Evolutionary conservation across 2,797 vertebrate species (phyloP).

Genomic region (Chaenodraco wilsoni): DNA sequence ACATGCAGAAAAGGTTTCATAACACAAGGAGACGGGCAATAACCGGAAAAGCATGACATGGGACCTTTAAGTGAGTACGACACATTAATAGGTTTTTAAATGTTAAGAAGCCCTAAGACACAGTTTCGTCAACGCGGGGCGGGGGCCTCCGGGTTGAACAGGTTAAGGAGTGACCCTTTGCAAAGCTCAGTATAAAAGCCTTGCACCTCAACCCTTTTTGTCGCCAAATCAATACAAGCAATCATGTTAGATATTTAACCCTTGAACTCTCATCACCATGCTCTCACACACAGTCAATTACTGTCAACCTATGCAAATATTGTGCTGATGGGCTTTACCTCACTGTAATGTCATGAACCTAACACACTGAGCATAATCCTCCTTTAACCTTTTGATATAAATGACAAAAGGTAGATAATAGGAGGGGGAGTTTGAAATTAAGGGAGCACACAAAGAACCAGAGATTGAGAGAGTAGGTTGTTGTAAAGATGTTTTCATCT

Average conservation of each 20-base stretch:
- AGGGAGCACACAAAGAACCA: neutral
- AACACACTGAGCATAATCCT: conserved; percentile 40
- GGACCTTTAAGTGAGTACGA: no score
- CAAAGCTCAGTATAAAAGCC: conserved; percentile 2
- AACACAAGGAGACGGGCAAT: no score
- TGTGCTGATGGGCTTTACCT: conserved; percentile 28
- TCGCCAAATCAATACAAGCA: conserved; percentile 35
- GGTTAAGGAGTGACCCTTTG: neutral
- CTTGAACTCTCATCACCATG: conserved; percentile 35
- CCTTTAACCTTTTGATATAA: conserved; percentile 41
- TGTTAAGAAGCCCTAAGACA: no score
- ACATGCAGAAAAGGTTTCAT: no score
- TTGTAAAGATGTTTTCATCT: no score
- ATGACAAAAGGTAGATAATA: conserved; percentile 23
- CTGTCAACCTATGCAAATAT: conserved; percentile 17
- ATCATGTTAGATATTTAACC: conserved; percentile 55
- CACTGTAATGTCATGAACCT: conserved; percentile 22
- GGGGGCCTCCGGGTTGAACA: no score
- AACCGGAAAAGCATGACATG: no score
- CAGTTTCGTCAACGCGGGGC: no score
- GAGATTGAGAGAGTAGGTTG: neutral
- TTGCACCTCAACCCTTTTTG: conserved; percentile 15
- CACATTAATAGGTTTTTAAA: no score
- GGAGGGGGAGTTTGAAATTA: neutral
- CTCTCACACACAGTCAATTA: conserved; percentile 2